phyloP scores from a whole-genome alignment of 2,888 invertebrate species.

The Noctua fimbriata region DNA sequence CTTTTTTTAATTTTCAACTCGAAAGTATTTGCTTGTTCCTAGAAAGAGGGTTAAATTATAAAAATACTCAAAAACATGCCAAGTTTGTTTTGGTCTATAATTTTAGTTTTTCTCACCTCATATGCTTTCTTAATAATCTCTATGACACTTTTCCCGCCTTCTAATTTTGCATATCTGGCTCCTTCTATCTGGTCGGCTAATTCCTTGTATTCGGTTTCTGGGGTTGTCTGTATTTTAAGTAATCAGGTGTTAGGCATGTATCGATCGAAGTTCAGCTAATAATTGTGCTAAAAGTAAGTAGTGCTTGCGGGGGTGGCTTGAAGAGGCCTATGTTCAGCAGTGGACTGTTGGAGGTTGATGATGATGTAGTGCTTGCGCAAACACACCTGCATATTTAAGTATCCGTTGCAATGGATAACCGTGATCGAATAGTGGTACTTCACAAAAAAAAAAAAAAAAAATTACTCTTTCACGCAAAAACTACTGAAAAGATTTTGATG shows the following conservation, averaged over 20 bases:
- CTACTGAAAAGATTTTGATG: neutral
- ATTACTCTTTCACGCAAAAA: neutral
- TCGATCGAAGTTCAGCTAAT: neutral
- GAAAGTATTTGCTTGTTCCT: slow-evolving; percentile 71
- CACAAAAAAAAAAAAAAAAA: neutral
- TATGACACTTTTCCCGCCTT: slow-evolving; percentile 90
- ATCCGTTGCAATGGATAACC: neutral
- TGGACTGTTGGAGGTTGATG: too few relatives aligned
- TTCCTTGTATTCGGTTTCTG: slow-evolving; percentile 84
- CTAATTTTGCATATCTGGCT: slow-evolving; percentile 90
- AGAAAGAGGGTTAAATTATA: slow-evolving; percentile 54
- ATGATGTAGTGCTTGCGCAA: neutral
- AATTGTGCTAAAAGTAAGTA: slow-evolving; percentile 2
- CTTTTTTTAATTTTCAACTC: slow-evolving; percentile 61
- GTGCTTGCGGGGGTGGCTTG: neutral
- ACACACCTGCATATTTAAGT: neutral
- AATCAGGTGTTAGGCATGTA: neutral
- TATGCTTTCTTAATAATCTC: slow-evolving; percentile 93
- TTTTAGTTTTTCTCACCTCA: slow-evolving; percentile 83
- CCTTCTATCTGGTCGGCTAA: slow-evolving; percentile 92
- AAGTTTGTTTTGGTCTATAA: neutral
- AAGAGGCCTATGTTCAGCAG: too few relatives aligned
- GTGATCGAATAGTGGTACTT: neutral
- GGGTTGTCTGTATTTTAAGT: slow-evolving; percentile 7
- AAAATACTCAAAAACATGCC: neutral